These are phyloP conservation scores for Alouatta palliata DNA, from an alignment of 2,113 vertebrate genomes.

Conservation along the genomic window DNA sequence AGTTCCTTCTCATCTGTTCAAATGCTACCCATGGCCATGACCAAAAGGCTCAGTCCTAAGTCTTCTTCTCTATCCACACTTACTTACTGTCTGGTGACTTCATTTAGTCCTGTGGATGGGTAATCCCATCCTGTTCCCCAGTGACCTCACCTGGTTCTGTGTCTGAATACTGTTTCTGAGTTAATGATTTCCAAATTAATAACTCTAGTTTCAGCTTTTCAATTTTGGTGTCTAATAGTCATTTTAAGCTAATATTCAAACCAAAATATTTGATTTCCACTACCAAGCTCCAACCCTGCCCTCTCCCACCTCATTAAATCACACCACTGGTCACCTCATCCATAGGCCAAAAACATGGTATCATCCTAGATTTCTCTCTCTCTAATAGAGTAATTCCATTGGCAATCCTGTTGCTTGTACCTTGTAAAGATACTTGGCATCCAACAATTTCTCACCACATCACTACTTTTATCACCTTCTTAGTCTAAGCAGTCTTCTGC, in stretches of 20 bases:
- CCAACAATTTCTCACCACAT: background rate
- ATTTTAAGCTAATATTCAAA: slow-evolving; percentile 1
- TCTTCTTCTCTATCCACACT: background rate
- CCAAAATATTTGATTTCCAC: slow-evolving; percentile 11
- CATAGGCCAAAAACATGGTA: background rate
- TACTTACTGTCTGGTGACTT: background rate
- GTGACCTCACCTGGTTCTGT: background rate
- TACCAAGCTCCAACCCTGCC: background rate
- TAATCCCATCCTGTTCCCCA: background rate
- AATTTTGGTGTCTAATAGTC: background rate
- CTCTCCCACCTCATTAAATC: background rate
- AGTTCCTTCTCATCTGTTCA: background rate
- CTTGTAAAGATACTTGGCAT: background rate
- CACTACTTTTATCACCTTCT: background rate
- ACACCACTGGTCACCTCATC: background rate
- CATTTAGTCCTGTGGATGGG: background rate
- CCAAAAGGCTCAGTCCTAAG: background rate
- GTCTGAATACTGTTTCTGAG: background rate
- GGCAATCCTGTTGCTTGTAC: background rate
- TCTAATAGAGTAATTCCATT: background rate
- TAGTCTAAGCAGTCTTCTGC: background rate
- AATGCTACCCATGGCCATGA: background rate
- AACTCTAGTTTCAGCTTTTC: background rate
- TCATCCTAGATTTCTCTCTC: background rate
- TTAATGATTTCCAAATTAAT: background rate